A percentile compares a stretch with the other conserved stretches of the same genome.
phyloP scores from a whole-genome alignment of 2,888 invertebrate species.

The Agonopterix subpropinquella region DNA sequence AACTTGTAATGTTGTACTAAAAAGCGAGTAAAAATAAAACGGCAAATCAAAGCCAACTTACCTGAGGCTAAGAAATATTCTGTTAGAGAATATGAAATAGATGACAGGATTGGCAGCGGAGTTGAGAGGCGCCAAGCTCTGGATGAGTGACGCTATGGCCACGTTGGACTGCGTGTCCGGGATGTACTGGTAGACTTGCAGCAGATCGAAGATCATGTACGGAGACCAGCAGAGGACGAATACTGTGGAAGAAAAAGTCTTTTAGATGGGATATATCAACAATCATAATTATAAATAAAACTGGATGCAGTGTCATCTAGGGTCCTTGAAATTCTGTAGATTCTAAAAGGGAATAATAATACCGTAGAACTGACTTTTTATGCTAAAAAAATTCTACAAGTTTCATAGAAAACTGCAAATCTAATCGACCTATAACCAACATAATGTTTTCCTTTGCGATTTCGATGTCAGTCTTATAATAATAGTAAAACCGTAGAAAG shows the following conservation, averaged over 20 bases:
- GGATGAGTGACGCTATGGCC: slow-evolving; percentile 92
- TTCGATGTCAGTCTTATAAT: too few relatives aligned
- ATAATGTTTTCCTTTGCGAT: too few relatives aligned
- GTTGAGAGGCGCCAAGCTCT: slow-evolving; percentile 93
- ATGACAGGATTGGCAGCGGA: slow-evolving; percentile 96
- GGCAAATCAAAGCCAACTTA: slow-evolving; percentile 44
- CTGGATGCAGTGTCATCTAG: too few relatives aligned
- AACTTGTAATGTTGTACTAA: too few relatives aligned
- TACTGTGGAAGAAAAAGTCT: slow-evolving; percentile 70
- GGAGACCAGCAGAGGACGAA: slow-evolving; percentile 97
- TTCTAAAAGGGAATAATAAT: background rate
- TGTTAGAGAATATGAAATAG: slow-evolving; percentile 94
- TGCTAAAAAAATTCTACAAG: background rate
- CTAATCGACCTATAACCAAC: too few relatives aligned
- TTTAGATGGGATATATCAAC: background rate
- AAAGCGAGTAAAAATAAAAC: too few relatives aligned
- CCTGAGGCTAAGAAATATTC: slow-evolving; percentile 90
- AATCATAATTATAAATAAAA: too few relatives aligned
- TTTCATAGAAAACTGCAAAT: too few relatives aligned
- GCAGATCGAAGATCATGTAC: slow-evolving; percentile 92
- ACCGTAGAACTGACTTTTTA: background rate
- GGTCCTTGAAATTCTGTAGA: too few relatives aligned
- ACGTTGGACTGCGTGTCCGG: slow-evolving; percentile 86
- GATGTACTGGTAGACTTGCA: slow-evolving; percentile 91
- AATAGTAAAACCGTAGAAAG: too few relatives aligned